Conservation (phyloP, 2,113 vertebrate genomes). For the Periophthalmus modestus region DNA sequence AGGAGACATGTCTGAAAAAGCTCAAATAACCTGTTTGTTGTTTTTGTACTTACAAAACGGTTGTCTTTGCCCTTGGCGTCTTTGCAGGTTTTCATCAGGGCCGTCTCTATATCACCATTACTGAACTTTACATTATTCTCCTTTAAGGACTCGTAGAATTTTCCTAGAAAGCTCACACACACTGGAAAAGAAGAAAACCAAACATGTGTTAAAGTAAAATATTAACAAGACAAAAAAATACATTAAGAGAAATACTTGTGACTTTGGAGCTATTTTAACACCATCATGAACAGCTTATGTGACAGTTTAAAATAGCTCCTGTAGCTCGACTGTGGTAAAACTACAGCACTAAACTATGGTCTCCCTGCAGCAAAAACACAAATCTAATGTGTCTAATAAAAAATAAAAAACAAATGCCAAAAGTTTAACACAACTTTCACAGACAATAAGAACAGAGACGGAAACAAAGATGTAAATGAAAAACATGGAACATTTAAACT, state of each 20-base stretch:
- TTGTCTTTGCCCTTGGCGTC: conserved; percentile 95
- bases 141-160: conserved; percentile 88
- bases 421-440: not conserved
- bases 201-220: not conserved
- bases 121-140: conserved; percentile 83
- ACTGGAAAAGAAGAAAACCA: conserved; percentile 77
- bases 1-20: not conserved
- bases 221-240: not conserved
- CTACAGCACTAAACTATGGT: not conserved
- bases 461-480: not conserved
- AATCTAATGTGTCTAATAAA: not conserved
- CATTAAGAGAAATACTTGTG: not conserved
- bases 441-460: not conserved
- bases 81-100: conserved; percentile 83
- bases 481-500: not conserved
- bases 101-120: conserved; percentile 84
- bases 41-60: conserved; percentile 84
- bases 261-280: conserved; percentile 2
- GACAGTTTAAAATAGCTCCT: not conserved
- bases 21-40: not conserved
- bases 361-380: not conserved
- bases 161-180: conserved; percentile 88
- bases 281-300: not conserved
- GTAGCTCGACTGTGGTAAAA: not conserved
- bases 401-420: not conserved